These are phyloP conservation scores for Dolichomitus sp. DNA, from an alignment of 2,888 invertebrate genomes.

Conservation along the genomic window DNA sequence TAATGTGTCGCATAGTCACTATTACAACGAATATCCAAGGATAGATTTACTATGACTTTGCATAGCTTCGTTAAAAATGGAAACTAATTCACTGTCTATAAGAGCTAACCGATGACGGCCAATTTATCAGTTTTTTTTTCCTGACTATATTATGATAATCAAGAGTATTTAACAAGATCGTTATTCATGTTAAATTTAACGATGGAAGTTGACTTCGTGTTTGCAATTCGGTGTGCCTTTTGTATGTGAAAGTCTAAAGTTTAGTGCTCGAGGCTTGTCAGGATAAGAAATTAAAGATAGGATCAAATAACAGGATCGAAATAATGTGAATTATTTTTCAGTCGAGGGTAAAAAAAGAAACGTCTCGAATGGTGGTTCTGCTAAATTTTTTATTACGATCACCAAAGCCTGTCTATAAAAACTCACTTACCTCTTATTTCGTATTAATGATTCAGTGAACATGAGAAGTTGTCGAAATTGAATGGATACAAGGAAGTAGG, in stretches of 20 bases:
- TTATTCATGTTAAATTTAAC: background rate
- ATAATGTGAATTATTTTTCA: background rate
- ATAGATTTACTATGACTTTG: slow-evolving; percentile 23
- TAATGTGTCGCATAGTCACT: background rate
- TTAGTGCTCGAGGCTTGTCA: background rate
- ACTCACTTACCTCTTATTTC: background rate
- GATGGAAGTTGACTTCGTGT: background rate
- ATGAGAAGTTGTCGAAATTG: background rate
- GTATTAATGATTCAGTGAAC: background rate
- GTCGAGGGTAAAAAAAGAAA: background rate
- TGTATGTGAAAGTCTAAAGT: background rate
- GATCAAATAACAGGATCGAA: background rate
- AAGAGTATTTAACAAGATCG: background rate
- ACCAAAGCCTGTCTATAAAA: background rate
- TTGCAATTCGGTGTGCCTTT: background rate
- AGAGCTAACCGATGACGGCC: slow-evolving; percentile 1
- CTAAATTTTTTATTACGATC: background rate
- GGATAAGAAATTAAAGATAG: background rate
- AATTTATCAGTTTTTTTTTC: background rate
- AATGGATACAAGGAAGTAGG: background rate
- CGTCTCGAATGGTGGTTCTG: background rate
- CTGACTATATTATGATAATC: background rate
- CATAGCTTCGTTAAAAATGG: slow-evolving; percentile 12
- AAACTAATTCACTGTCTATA: slow-evolving; percentile 9
- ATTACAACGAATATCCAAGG: background rate